phyloP scores from a whole-genome alignment of 2,113 vertebrate genomes.

The Xiphias gladius region DNA sequence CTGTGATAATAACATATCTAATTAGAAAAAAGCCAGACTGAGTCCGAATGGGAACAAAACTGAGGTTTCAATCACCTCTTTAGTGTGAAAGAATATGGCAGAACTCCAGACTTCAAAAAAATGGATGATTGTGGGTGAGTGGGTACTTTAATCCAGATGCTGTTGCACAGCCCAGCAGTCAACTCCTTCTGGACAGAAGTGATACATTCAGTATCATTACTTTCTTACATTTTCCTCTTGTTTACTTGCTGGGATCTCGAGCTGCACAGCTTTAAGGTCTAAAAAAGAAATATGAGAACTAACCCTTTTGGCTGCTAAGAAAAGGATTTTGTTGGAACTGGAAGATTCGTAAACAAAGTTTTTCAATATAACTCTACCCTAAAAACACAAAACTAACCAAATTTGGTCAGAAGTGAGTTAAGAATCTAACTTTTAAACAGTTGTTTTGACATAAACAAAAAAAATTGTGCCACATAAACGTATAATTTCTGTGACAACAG shows the following conservation, averaged over 20 bases:
- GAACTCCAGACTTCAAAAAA: neutral
- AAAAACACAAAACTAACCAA: no score
- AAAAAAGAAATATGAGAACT: neutral
- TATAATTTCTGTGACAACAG: no score
- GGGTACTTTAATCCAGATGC: neutral
- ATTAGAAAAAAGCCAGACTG: neutral
- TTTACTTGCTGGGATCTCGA: neutral
- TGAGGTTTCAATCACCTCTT: neutral
- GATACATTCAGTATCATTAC: neutral
- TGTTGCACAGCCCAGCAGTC: neutral
- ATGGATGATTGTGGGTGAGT: neutral
- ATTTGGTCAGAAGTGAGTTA: no score
- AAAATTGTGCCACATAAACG: no score
- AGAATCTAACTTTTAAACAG: no score
- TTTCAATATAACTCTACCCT: neutral
- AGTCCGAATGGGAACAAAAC: neutral
- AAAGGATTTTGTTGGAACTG: no score
- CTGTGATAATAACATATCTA: neutral
- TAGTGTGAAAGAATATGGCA: neutral
- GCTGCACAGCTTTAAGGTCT: no score
- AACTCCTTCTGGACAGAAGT: neutral
- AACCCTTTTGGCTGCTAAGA: no score
- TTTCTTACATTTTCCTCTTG: neutral
- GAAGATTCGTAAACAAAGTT: neutral
- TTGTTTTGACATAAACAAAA: no score